phyloP scores from a whole-genome alignment of 1,140 invertebrate genomes.

The Cyclina sinensis region DNA sequence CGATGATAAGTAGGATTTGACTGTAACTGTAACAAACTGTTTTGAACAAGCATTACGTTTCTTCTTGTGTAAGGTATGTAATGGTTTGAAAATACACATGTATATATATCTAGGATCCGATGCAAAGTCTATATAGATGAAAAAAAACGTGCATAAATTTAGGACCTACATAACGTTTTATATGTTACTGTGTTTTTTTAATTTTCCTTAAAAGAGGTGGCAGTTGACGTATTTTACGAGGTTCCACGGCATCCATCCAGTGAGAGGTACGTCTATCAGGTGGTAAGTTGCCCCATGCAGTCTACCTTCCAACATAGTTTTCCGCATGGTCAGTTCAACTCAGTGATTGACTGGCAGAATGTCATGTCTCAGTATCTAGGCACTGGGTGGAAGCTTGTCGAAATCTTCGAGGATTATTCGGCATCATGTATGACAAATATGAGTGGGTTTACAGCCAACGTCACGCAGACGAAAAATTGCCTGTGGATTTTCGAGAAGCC shows the following conservation, averaged over 20 bases:
- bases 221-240: slow-evolving; percentile 59
- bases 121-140: no score
- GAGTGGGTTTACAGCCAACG: slow-evolving; percentile 5
- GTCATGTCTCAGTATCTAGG: slow-evolving; percentile 49
- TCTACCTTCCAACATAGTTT: not conserved
- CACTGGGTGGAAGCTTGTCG: slow-evolving; percentile 54
- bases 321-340: not conserved
- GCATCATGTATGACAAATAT: not conserved
- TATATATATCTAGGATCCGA: no score
- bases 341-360: slow-evolving; percentile 23
- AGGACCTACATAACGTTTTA: no score
- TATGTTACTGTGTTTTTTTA: no score
- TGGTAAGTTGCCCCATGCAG: slow-evolving; percentile 41
- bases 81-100: no score
- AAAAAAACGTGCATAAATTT: no score
- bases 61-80: no score
- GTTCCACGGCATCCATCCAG: not conserved
- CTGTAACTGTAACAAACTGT: no score
- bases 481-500: slow-evolving; percentile 64
- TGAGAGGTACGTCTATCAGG: slow-evolving; percentile 50
- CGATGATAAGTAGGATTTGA: no score
- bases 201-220: slow-evolving; percentile 45
- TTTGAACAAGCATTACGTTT: no score
- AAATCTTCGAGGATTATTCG: slow-evolving; percentile 52
- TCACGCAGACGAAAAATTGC: slow-evolving; percentile 30